Conservation (phyloP, 2,113 vertebrate species). For the Rutilus rutilus region DNA sequence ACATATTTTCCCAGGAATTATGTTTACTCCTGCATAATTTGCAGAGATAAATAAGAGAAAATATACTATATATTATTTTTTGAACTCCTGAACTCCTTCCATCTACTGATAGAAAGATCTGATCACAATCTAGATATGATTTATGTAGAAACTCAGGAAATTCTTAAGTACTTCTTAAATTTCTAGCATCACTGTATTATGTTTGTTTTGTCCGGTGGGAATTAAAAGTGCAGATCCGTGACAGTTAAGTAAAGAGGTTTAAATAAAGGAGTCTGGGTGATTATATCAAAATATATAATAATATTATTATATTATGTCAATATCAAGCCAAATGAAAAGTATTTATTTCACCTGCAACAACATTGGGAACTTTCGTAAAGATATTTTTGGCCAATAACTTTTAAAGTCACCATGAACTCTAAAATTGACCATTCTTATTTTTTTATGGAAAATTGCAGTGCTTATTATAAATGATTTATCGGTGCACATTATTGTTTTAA, state of each 20-base stretch:
- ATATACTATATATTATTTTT: background rate
- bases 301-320: too few relatives aligned
- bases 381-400: background rate
- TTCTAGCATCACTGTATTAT: background rate
- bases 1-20: background rate
- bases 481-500: too few relatives aligned
- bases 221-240: background rate
- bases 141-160: background rate
- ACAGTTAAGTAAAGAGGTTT: too few relatives aligned
- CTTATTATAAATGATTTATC: too few relatives aligned
- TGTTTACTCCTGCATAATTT: background rate
- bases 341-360: background rate
- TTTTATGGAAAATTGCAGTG: too few relatives aligned
- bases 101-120: background rate
- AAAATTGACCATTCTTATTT: too few relatives aligned
- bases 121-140: background rate
- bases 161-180: background rate
- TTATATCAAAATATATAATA: too few relatives aligned
- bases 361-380: background rate
- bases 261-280: too few relatives aligned
- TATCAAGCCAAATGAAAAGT: background rate
- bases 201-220: background rate
- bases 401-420: too few relatives aligned
- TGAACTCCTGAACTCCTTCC: background rate
- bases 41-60: background rate